Evolutionary conservation across 1,140 invertebrate species (phyloP).

Genomic region (Gerris buenoi): DNA sequence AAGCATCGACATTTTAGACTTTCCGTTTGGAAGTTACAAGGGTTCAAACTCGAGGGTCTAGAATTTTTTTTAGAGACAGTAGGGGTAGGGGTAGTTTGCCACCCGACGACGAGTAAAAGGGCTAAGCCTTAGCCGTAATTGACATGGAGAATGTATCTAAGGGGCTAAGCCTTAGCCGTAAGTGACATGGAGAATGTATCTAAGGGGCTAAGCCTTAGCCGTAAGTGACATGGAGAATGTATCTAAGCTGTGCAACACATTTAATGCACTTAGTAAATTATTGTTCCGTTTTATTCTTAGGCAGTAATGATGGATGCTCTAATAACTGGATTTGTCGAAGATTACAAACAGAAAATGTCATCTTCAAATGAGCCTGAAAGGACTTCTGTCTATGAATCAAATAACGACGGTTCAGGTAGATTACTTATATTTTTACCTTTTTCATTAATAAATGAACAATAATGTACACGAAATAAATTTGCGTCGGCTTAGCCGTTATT

Average conservation of each 20-base stretch:
- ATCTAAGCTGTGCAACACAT: not conserved
- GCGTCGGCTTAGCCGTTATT: not conserved
- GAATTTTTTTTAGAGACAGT: no score
- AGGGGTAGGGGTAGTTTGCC: no score
- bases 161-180: no score
- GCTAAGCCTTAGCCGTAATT: no score
- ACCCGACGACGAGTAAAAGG: no score
- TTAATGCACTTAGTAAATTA: not conserved
- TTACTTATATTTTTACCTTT: slow-evolving; percentile 2
- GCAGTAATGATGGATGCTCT: slow-evolving; percentile 83
- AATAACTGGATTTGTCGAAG: slow-evolving; percentile 69
- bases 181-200: no score
- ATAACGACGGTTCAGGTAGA: slow-evolving; percentile 31
- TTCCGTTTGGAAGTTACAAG: no score
- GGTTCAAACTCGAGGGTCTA: no score
- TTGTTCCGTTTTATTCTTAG: slow-evolving; percentile 26
- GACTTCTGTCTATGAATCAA: slow-evolving; percentile 23
- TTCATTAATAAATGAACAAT: not conserved
- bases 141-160: no score
- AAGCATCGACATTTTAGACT: no score
- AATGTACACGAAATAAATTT: not conserved
- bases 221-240: not conserved
- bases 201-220: no score
- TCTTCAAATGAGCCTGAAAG: slow-evolving; percentile 29
- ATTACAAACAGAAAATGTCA: slow-evolving; percentile 37